These are phyloP conservation scores for Spodoptera littoralis DNA, from an alignment of 2,888 invertebrate species.

Conservation along the genomic window DNA sequence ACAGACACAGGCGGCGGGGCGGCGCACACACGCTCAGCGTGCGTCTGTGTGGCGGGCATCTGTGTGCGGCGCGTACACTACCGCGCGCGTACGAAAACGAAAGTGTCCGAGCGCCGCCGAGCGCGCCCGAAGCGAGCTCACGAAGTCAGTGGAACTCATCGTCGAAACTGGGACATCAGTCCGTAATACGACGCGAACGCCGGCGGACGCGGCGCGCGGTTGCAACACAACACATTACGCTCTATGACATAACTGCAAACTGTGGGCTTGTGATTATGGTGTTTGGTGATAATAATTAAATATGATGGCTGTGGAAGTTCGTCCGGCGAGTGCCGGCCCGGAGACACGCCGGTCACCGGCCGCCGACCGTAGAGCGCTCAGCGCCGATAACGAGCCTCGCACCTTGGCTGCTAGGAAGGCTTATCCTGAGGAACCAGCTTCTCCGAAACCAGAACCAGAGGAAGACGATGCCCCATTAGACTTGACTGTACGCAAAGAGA, in stretches of 20 bases:
- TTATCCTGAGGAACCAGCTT: constrained; percentile 76
- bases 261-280: constrained; percentile 82
- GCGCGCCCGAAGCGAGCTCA: constrained; percentile 87
- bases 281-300: constrained; percentile 80
- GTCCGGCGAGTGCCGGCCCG: constrained; percentile 80
- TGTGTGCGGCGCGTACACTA: constrained; percentile 52
- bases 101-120: constrained; percentile 87
- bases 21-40: constrained; percentile 36
- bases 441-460: constrained; percentile 62
- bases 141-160: constrained; percentile 88
- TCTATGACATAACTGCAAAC: constrained; percentile 85
- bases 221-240: constrained; percentile 76
- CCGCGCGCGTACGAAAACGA: constrained; percentile 85
- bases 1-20: constrained; percentile 50
- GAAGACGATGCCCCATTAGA: constrained; percentile 93
- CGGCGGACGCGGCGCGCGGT: constrained; percentile 81
- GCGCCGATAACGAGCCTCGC: constrained; percentile 80
- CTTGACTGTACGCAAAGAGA: constrained; percentile 90
- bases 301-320: constrained; percentile 87
- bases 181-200: constrained; percentile 86
- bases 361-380: constrained; percentile 74
- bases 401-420: constrained; percentile 87
- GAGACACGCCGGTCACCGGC: constrained; percentile 73
- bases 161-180: constrained; percentile 91
- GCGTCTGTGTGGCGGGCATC: constrained; percentile 40